Evolutionary conservation across 2,797 vertebrate genomes (phyloP), one percentile per base, ranked within the genome.

Genomic region (Pagetopsis macropterus): DNA sequence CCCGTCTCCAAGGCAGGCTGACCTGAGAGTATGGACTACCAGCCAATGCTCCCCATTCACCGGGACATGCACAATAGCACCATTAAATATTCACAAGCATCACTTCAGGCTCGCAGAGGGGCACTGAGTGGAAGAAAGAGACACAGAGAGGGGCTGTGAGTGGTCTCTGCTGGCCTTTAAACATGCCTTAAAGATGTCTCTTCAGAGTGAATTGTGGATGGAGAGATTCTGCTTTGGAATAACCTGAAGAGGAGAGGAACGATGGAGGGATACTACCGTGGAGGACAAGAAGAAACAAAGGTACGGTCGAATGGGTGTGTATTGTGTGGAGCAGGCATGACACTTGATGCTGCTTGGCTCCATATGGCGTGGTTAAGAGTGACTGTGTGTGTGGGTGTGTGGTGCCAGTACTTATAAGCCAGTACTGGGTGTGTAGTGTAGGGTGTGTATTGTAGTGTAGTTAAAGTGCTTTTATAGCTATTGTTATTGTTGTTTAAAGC

Each of bases 41-140:
- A 83, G 83, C 92, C 77, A 91, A 90, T 80, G 90, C 90, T 86
- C 89, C 88, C 84, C 55, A 89, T 94, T 95, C 93, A 78, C 45
- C 83, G 82, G 10, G 60, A 46, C 75, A 90, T 90, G 91, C 94
- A 98, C 96, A 99, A 98, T 96, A 93, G 95, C 33, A 1, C 86
- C 95, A 97, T 99, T 94, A 99, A 99, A 97, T 94, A 99, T 99
- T 93, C 91, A 99, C 95, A 49, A 91, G 75, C 87, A 86, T 84
- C 90, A 91, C 85, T 90, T 89, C 55, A 50, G 91, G 86, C 76
- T 60, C 67, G 72, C 83, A 90, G 90, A 86, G 81, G 70, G 76
- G 78, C 59, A 71, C 70, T 14, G 85, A 89, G 84, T 77, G 82
- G 78, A 65, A 79, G 27, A 60, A 49, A 69, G 50, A 65, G 33